Evolutionary conservation across 35 echinoderm and acorn worm genomes (phyloP), one percentile per base, ranked within the genome.

Genomic region (Chiridota heheva): DNA sequence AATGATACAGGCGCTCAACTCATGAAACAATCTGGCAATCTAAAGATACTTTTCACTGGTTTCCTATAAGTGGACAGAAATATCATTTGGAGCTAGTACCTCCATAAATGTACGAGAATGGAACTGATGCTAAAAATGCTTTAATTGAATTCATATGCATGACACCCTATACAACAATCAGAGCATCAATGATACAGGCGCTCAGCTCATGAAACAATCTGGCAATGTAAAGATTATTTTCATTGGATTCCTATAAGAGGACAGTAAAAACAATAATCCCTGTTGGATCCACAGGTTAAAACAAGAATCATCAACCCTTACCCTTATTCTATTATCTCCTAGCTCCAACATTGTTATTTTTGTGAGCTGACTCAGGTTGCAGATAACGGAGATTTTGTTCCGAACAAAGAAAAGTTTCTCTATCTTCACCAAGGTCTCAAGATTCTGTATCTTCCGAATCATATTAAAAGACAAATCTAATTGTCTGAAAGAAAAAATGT

Each of bases 401-500:
- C 91, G 84, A 17, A 97, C 84, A 24, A 97, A 57, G 30, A 91
- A 97, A 12, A 97, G 60, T 27, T 89, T 97, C 60, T 67, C 41
- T 0, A 97, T 29, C 3, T 88, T 88, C 13, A 88, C 84, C 26
- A 97, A 67, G 8, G 78, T 68, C 5, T 97, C 93, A 24, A 97
- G 42, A 40, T 97, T 88, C 64, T 97, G 79, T 4, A 97, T 80
- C 32, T 71, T 86, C 17, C 88, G 47, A 48, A 97, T 91, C 49
- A 76, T 84, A 76, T 97, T 97, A 55, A 91, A 97, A 5, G 93
- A 97, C 43, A 97, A 57, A 45, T 97, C 93, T 40, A 97, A 47
- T 78, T 82, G 65, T 20, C 93, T 97, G 63, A 13, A 76, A 58
- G 37, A 69, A 35, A 85, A 24, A 67, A 40, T 79, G 42, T 48